Base-by-base conservation (phyloP, 2,888 invertebrate genomes). In the Dorcus parallelipipedus region DNA sequence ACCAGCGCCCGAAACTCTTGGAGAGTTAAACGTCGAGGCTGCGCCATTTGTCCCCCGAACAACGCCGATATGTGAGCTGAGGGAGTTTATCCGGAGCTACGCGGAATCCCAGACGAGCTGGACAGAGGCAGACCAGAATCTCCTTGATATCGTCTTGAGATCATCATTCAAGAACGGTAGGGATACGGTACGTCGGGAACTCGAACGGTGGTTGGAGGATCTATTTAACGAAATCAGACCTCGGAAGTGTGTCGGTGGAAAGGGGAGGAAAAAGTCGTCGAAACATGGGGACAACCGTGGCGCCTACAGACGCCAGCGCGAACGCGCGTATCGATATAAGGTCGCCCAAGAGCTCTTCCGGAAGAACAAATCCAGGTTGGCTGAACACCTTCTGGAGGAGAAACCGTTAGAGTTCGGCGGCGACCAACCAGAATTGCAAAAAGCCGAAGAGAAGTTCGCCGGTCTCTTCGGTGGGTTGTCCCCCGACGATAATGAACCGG, bases 401-500 rank as follows among this genome's bases (percentile, higher is more conserved):
- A 20, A 20, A 20, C 20, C 20, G 20, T n/a, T 6, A 50, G 10
- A 45, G 56, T 3, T 9, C 14, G 20, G 14, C 3, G 14, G 33
- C 23, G 9, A 39, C 10, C 41, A 9, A 42, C 57, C 53, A 53
- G 14, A 14, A 39, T 51, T 54, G 38, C 9, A 43, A 8, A 50
- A 38, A 2, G 50, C 58, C 8, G 10, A 49, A 38, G 26, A 23
- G 9, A 41, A 20, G 9, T 58, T 45, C 38, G 20, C 9, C 3
- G n/a, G n/a, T n/a, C 40, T 58, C 9, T 60, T 60, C n/a, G 14
- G n/a, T 20, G 33, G 41, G 1, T 33, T 38, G 9, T 52, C 60
- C 33, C 54, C 49, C 6, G 17, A 10, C 2, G 54, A 58, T 20
- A 5, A 56, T 43, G n/a, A 40, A 6, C 53, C 52, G 1, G 54